Evolutionary conservation across 2,113 vertebrate species (phyloP), one percentile per base, ranked within the genome.

Genomic region (Athene noctua): DNA sequence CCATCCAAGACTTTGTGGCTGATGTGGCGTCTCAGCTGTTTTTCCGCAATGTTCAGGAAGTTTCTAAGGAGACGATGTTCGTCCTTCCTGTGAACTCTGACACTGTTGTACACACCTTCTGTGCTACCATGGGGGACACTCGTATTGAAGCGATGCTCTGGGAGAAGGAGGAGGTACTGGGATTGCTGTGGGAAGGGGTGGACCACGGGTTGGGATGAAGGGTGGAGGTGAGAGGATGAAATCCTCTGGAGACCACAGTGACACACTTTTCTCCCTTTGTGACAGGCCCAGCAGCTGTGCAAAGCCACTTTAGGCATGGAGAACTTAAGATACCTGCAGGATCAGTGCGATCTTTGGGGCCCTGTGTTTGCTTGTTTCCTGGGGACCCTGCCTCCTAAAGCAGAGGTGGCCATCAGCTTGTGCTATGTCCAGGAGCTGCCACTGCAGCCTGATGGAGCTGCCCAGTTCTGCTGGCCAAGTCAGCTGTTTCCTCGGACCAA

Each of bases 91-190:
- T 88, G 85, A 29, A 65, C 51, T 72, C 51, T 21, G 19, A 36
- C 34, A 88, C 85, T n/a, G 36, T 88, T 40, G 58, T 88, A 58
- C 58, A 78, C 51, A 88, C 51, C 51, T 92, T 88, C 84, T 58
- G 32, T 0, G 65, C 85, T 32, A 88, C 71, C 29, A 32, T 88
- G 44, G 85, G 71, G 29, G 44, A 92, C 38, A 78, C 72, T 26
- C 15, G 10, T 36, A 58, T 88, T 47, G 79, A 88, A 92, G 79
- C 85, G 58, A 72, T 65, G 79, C 79, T 92, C 34, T 92, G 65
- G 72, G 72, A 92, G 51, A 92, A 92, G 79, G 71, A 92, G 65
- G 65, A 92, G 91, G 91, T 88, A 92, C 65, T 65, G 44, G 17
- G 34, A 22, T 47, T 65, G 29, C 1, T 5, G 44, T 52, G 47